Conservation (phyloP, 2,113 vertebrate genomes). For the Laticauda laticaudata region DNA sequence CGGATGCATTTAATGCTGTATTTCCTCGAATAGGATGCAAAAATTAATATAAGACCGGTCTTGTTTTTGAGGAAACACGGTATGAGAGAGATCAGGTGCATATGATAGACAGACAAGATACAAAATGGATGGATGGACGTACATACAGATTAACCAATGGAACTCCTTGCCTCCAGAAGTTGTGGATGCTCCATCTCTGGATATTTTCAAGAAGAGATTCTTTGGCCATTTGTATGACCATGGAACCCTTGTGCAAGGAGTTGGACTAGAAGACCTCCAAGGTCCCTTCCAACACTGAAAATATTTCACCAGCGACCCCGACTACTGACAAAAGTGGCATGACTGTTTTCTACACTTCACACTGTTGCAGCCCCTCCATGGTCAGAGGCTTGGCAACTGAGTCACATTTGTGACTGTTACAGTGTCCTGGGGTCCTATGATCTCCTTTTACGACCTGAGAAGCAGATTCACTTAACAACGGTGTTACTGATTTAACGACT, state of each 20-base stretch:
- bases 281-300: not conserved
- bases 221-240: not conserved
- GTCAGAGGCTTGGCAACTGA: not conserved
- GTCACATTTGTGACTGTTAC: not conserved
- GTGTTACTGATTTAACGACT: no score
- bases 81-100: no score
- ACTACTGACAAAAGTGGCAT: not conserved
- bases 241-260: not conserved
- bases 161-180: not conserved
- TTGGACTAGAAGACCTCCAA: not conserved
- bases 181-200: not conserved
- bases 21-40: no score
- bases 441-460: no score
- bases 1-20: no score
- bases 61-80: no score
- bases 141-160: not conserved
- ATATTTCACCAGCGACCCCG: not conserved
- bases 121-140: no score
- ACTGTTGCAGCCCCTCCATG: not conserved
- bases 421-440: no score
- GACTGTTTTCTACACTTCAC: not conserved
- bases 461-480: no score
- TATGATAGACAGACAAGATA: no score
- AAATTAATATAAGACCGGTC: no score
- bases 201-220: not conserved